These are phyloP conservation scores for Entomyzon cyanotis DNA, from an alignment of 2,113 vertebrate genomes.

Conservation along the genomic window DNA sequence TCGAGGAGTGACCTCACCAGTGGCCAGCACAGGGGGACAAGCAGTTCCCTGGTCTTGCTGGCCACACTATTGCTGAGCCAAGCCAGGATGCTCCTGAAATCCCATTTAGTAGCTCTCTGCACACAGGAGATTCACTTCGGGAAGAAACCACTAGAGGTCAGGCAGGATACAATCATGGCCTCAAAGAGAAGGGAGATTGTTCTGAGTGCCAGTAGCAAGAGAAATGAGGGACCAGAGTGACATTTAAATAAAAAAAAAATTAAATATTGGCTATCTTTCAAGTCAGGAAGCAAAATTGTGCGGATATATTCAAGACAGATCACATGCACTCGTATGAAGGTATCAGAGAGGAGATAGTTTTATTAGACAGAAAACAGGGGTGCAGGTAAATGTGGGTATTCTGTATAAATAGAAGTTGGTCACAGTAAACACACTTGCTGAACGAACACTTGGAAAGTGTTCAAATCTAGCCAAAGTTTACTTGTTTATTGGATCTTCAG, in stretches of 20 bases:
- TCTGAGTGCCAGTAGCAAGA: neutral
- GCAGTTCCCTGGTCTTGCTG: neutral
- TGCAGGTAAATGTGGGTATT: neutral
- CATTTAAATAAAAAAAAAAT: neutral
- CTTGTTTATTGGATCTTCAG: neutral
- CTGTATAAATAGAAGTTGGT: neutral
- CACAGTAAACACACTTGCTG: neutral
- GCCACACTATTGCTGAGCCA: neutral
- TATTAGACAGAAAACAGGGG: neutral
- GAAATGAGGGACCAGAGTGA: neutral
- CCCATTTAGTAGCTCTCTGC: neutral
- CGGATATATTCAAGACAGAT: neutral
- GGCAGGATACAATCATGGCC: neutral
- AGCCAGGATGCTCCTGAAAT: neutral
- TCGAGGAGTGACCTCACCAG: neutral
- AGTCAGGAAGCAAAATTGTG: neutral
- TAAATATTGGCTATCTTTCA: neutral
- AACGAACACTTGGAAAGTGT: neutral
- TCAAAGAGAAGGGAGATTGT: neutral
- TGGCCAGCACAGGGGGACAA: neutral
- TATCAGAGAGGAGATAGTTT: neutral
- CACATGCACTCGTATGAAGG: neutral
- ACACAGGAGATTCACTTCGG: neutral
- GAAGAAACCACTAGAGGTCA: constrained; percentile 56
- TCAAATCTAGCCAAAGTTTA: neutral